Percentiles rank a stretch among this genome's conserved stretches.
Conservation (phyloP, 23 tunicate genomes). For the Ciona savignyi region DNA sequence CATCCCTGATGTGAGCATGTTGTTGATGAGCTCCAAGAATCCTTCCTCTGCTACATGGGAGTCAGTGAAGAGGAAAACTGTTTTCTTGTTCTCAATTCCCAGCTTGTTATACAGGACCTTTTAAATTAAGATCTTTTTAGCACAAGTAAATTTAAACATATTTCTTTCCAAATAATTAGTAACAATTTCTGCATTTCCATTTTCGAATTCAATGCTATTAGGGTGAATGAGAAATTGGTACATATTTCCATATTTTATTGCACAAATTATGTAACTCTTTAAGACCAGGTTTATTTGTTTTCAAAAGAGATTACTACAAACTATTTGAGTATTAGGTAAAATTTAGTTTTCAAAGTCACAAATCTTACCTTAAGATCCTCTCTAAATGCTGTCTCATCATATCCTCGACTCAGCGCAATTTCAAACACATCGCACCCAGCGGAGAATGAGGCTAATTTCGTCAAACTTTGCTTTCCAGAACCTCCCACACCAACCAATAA, state of each 20-base stretch:
- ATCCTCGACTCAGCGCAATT: slow-evolving; percentile 89
- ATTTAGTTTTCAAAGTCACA: too few species aligned
- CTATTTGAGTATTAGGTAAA: too few species aligned
- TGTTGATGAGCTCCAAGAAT: slow-evolving; percentile 97
- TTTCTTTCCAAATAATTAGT: not conserved
- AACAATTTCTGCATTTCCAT: too few species aligned
- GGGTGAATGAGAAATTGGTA: too few species aligned
- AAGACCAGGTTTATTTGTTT: too few species aligned
- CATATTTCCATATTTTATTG: too few species aligned
- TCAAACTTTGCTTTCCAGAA: slow-evolving; percentile 91
- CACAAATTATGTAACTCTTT: too few species aligned
- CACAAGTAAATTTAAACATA: not conserved
- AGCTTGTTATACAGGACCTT: slow-evolving; percentile 94
- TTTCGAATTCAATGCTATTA: too few species aligned
- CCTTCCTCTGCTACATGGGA: slow-evolving; percentile 99
- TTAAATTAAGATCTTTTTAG: not conserved
- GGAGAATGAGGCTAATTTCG: slow-evolving; percentile 89
- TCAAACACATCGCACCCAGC: slow-evolving; percentile 96
- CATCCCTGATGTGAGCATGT: slow-evolving; percentile 99
- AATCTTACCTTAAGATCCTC: slow-evolving; percentile 86
- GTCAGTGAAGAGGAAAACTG: slow-evolving; percentile 95
- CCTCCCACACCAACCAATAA: slow-evolving; percentile 99
- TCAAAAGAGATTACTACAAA: not conserved
- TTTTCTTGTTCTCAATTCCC: slow-evolving; percentile 91
- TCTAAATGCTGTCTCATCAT: slow-evolving; percentile 86